Base-by-base conservation (phyloP, 2,888 invertebrate species). In the Drosophila meridionalis region DNA sequence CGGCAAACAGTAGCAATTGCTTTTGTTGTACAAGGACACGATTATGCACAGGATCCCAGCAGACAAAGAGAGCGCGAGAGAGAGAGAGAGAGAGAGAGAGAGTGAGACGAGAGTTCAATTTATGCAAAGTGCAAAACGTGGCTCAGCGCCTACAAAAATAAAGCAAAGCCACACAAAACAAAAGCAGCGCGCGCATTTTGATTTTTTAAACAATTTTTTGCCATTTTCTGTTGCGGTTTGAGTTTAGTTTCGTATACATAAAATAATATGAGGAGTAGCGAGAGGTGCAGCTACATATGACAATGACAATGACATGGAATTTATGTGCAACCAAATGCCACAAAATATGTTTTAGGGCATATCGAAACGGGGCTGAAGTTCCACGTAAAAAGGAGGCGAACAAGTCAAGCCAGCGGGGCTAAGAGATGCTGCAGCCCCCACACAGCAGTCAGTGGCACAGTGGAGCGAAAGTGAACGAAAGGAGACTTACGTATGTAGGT, bases 1-100 rank as follows among this genome's bases (percentile, higher is more conserved):
- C 87, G 90, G 90, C 91, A 80, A 91, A 90, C 90, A 91, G 90
- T 90, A 90, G 90, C 90, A 90, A 91, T 91, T 91, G 90, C 91
- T 90, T 88, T 91, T 90, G 91, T 87, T 89, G 82, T 83, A 83
- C 85, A 90, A 91, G 90, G 90, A 90, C 91, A 91, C 90, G 90
- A 91, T 87, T 83, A 78, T 81, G 82, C 80, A 52, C 69, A 73
- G 87, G 84, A 89, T 78, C 62, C 67, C 60, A 34, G 42, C 57
- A 65, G 30, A 32, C 20, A 50, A 50, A 28, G 47, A 8, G 48
- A 32, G 6, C 3, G n/a, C 2, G 40, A 7, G 40, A 40, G 43
- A 1, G 32, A n/a, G 20, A 42, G 9, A 28, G 28, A 9, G 38
- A 5, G n/a, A 43, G 32, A 12, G 48, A 32, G 50, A n/a, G 30